A percentile compares a stretch with the other conserved stretches of the same genome.
phyloP scores from a whole-genome alignment of 2,113 vertebrate genomes.

The Cinclus cinclus region DNA sequence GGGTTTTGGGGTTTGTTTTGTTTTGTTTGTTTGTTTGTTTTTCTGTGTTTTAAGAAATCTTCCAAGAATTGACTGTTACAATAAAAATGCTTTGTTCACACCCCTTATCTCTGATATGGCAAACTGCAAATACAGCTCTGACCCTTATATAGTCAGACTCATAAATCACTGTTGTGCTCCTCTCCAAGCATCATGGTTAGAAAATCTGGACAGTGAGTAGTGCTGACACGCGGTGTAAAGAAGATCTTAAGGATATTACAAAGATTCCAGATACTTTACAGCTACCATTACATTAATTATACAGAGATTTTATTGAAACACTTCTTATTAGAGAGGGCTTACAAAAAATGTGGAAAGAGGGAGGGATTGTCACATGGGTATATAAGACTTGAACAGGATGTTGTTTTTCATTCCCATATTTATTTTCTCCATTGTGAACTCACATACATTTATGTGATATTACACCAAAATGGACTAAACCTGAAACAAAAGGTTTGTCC shows the following conservation, averaged over 20 bases:
- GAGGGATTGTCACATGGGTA: background rate
- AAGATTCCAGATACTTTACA: background rate
- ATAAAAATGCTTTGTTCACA: background rate
- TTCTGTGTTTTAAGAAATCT: background rate
- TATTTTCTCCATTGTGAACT: background rate
- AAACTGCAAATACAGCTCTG: background rate
- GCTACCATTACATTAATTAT: background rate
- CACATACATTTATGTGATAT: fast-evolving
- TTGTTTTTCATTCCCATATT: background rate
- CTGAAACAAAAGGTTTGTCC: background rate
- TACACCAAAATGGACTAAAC: background rate
- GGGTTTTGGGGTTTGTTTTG: too few relatives aligned
- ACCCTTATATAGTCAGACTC: background rate
- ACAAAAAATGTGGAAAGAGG: background rate
- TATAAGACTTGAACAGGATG: background rate
- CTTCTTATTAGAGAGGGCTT: background rate
- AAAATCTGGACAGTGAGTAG: background rate
- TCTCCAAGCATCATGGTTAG: background rate
- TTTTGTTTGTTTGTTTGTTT: too few relatives aligned
- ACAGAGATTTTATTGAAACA: background rate
- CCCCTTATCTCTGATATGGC: background rate
- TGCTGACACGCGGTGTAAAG: background rate
- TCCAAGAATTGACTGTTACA: background rate
- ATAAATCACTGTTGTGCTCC: background rate
- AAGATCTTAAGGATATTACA: background rate